These are phyloP conservation scores for Agelaius tricolor DNA, from an alignment of 2,113 vertebrate genomes.

Conservation along the genomic window DNA sequence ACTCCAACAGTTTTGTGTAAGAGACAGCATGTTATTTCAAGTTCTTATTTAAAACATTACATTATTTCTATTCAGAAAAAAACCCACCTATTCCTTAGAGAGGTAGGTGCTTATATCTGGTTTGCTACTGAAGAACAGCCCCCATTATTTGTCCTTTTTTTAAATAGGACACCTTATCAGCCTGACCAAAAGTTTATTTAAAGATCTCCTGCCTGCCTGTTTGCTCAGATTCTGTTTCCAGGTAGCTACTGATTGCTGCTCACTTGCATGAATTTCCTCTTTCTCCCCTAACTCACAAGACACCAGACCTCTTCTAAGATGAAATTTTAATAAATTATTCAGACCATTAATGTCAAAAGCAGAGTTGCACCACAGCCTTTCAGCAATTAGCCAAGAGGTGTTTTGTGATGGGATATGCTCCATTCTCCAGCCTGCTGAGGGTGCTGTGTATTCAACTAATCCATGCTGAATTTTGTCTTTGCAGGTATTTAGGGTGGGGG, in stretches of 20 bases:
- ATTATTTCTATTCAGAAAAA: neutral
- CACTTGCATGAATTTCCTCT: neutral
- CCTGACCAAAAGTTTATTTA: neutral
- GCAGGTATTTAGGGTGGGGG: neutral
- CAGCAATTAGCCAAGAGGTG: neutral
- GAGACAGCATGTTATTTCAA: neutral
- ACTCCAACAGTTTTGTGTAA: neutral
- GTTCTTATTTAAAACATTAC: neutral
- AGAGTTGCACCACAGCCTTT: neutral
- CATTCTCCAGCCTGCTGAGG: neutral
- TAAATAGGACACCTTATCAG: neutral
- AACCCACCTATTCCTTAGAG: neutral
- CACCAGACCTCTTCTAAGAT: neutral
- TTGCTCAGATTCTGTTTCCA: neutral
- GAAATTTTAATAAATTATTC: neutral
- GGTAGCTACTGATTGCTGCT: neutral
- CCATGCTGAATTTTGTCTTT: neutral
- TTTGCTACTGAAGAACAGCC: neutral
- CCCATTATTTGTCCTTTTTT: neutral
- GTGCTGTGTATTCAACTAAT: conserved; percentile 16
- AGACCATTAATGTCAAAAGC: neutral
- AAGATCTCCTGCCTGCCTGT: neutral
- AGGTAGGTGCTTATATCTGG: neutral
- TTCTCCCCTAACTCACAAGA: neutral
- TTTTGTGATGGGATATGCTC: neutral